Percentiles rank a stretch among this genome's conserved stretches.
Evolutionary conservation across 2,113 vertebrate species (phyloP).

Genomic region (Zosterops hypoxanthus): DNA sequence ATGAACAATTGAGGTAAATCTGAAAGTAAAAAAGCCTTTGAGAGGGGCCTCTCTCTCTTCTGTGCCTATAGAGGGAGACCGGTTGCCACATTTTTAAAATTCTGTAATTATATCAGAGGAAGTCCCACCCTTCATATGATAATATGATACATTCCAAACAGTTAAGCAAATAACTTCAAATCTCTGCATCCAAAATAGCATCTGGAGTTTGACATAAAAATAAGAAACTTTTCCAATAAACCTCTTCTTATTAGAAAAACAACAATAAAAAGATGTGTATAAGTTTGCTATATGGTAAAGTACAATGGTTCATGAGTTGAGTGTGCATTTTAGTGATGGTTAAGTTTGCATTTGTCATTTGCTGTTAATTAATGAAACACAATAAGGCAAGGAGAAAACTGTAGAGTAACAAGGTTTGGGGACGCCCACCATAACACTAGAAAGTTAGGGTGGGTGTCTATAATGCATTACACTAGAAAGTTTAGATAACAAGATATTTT

Average conservation of each 20-base stretch:
- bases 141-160: background rate
- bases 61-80: background rate
- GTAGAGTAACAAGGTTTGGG: background rate
- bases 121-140: background rate
- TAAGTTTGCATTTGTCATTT: background rate
- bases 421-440: background rate
- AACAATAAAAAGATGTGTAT: background rate
- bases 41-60: background rate
- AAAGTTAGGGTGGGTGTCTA: background rate
- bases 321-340: background rate
- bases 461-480: background rate
- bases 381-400: background rate
- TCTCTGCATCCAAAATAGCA: background rate
- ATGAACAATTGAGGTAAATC: background rate
- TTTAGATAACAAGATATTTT: background rate
- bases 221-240: background rate
- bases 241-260: background rate
- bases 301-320: background rate
- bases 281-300: too few species aligned
- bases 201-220: background rate
- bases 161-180: background rate
- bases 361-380: background rate
- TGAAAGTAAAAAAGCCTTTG: background rate
- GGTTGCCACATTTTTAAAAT: background rate
- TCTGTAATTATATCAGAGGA: background rate